Conservation (phyloP, 2,797 vertebrate genomes). For the Sebastes iracundus region DNA sequence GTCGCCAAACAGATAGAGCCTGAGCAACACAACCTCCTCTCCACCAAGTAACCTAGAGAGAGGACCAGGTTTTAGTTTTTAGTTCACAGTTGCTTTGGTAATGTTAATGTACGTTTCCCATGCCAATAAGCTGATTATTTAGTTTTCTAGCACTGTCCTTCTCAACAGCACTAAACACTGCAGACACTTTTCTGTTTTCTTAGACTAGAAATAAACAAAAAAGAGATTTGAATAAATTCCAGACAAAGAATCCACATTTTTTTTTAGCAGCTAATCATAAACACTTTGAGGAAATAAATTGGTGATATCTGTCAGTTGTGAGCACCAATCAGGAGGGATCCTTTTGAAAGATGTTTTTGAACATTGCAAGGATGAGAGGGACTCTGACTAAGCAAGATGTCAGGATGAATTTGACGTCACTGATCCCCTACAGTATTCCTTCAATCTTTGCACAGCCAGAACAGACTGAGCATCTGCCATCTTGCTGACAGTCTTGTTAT, state of each 20-base stretch:
- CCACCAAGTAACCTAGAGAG: no score
- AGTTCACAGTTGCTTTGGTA: no score
- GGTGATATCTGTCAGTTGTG: neutral
- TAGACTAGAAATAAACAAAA: neutral
- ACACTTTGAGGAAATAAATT: neutral
- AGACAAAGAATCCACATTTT: neutral
- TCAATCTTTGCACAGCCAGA: conserved; percentile 2
- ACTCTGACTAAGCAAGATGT: conserved; percentile 5
- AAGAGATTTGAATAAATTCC: neutral
- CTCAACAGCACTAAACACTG: neutral
- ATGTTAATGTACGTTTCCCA: no score
- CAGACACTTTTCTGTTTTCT: neutral
- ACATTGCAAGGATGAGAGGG: neutral
- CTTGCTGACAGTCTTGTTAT: neutral
- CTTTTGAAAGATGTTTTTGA: conserved; percentile 11
- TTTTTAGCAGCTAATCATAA: neutral
- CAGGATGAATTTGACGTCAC: conserved; percentile 5
- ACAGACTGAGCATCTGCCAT: neutral
- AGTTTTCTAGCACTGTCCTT: neutral
- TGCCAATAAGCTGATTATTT: neutral
- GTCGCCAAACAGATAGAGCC: no score
- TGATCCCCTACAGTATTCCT: neutral
- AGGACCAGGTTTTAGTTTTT: fast-evolving
- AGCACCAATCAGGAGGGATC: neutral
- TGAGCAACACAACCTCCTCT: no score